Evolutionary conservation across 1,140 invertebrate genomes (phyloP).

Genomic region (Procambarus virginalis): DNA sequence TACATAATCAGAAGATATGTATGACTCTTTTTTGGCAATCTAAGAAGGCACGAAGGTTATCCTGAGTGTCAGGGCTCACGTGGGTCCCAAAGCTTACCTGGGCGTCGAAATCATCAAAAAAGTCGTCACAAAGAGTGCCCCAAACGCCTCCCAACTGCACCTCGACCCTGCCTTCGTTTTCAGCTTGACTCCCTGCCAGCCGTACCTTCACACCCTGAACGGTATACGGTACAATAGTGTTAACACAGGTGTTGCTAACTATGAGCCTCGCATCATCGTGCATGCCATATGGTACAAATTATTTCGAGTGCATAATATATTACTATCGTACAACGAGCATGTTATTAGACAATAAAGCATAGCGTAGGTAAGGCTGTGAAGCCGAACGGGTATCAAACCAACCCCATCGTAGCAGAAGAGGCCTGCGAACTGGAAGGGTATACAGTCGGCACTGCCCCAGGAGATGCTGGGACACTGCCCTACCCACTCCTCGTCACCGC

Average conservation of each 20-base stretch:
- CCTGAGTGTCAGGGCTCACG: too few species aligned
- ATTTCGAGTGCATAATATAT: too few species aligned
- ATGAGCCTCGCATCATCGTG: too few species aligned
- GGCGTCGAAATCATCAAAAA: conserved; percentile 35
- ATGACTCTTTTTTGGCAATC: too few species aligned
- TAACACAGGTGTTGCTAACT: too few species aligned
- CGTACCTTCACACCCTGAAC: conserved; percentile 28
- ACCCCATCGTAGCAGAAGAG: conserved; percentile 48
- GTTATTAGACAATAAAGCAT: too few species aligned
- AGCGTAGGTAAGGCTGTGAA: too few species aligned
- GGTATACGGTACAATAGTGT: too few species aligned
- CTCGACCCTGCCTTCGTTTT: background rate
- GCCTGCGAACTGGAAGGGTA: background rate
- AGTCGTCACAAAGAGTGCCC: conserved; percentile 18
- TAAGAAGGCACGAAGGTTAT: too few species aligned
- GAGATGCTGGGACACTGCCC: background rate
- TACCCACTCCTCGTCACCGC: conserved; percentile 16
- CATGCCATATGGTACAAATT: too few species aligned
- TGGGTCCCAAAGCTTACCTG: background rate
- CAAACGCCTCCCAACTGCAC: background rate
- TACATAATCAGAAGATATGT: too few species aligned
- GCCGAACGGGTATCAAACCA: background rate
- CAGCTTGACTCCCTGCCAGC: background rate
- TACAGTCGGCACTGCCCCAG: background rate
- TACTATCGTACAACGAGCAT: too few species aligned